These are phyloP conservation scores for Eupithecia centaureata DNA, from an alignment of 2,888 invertebrate genomes.

Conservation along the genomic window DNA sequence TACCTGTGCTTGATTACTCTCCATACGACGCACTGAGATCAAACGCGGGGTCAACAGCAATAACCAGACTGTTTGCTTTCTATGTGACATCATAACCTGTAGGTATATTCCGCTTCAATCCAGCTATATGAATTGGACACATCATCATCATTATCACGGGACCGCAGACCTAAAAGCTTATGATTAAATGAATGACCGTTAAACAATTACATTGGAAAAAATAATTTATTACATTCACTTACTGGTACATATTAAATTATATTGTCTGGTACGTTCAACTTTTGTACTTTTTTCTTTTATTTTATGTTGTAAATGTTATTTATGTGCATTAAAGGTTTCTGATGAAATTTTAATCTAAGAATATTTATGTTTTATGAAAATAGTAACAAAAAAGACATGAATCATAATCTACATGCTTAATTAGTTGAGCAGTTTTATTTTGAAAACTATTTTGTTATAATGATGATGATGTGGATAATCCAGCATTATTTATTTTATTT, in stretches of 20 bases:
- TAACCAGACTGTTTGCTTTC: neutral
- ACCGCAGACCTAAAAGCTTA: neutral
- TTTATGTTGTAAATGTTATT: too few species aligned
- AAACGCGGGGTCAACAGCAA: conserved; percentile 3
- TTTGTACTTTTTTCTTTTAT: neutral
- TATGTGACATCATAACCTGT: neutral
- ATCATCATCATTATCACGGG: neutral
- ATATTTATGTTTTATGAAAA: neutral
- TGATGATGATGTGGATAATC: too few species aligned
- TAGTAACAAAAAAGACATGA: neutral
- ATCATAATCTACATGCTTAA: neutral
- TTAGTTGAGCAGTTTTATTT: neutral
- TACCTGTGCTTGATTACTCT: neutral
- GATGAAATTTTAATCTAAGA: neutral
- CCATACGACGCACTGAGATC: neutral
- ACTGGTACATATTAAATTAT: too few species aligned
- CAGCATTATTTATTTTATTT: too few species aligned
- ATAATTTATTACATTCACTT: too few species aligned
- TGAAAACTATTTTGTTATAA: neutral
- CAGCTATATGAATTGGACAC: neutral
- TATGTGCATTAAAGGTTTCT: neutral
- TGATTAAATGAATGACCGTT: too few species aligned
- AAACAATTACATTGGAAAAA: too few species aligned
- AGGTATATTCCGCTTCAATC: neutral
- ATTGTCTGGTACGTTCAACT: neutral